phyloP scores from a whole-genome alignment of 2,888 invertebrate species.

The Galerucella pusilla region DNA sequence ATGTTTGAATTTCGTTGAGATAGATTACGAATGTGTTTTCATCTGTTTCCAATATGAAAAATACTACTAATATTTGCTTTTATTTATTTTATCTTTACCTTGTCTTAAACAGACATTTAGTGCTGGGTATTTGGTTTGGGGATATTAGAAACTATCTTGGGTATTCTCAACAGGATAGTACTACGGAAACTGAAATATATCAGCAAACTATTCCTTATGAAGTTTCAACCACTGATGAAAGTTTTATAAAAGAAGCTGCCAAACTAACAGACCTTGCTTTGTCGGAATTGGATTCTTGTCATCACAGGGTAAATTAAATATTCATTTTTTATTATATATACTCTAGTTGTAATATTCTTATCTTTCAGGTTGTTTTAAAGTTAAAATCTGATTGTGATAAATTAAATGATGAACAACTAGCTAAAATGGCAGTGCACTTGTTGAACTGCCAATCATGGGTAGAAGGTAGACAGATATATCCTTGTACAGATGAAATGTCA shows the following conservation, averaged over 20 bases:
- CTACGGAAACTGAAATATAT: conserved; percentile 50
- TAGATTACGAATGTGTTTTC: not conserved
- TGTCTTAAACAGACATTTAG: conserved; percentile 16
- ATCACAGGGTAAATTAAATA: conserved; percentile 68
- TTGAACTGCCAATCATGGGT: conserved; percentile 75
- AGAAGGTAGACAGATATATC: conserved; percentile 71
- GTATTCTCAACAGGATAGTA: conserved; percentile 38
- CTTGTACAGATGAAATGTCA: conserved; percentile 73
- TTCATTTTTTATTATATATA: not conserved
- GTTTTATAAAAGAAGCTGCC: conserved; percentile 72
- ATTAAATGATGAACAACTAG: conserved; percentile 74
- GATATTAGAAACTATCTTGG: conserved; percentile 53
- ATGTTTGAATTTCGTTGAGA: not conserved
- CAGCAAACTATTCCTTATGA: conserved; percentile 66
- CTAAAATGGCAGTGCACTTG: conserved; percentile 74
- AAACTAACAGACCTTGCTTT: conserved; percentile 69
- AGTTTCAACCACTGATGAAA: conserved; percentile 69
- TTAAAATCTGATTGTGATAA: conserved; percentile 70
- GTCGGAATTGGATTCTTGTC: conserved; percentile 72
- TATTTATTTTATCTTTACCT: conserved; percentile 6
- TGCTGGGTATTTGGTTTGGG: conserved; percentile 15
- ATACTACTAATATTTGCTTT: not conserved
- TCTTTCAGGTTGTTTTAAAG: conserved; percentile 69
- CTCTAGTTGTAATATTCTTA: not conserved
- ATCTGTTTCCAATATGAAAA: not conserved